phyloP scores from a whole-genome alignment of 2,113 vertebrate species.

The Struthidea cinerea region DNA sequence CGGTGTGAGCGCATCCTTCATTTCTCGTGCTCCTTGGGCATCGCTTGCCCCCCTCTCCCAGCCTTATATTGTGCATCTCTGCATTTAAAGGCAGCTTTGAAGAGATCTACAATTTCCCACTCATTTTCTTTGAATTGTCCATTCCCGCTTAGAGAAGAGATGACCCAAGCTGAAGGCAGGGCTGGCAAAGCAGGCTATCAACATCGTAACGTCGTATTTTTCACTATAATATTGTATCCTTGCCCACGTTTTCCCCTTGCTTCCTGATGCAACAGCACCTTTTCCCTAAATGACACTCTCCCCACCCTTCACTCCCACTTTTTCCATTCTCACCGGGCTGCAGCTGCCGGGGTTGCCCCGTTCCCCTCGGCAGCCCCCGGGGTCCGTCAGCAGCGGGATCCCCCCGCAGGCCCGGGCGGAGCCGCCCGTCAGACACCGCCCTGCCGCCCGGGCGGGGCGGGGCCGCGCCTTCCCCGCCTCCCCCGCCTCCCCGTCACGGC shows the following conservation, averaged over 20 bases:
- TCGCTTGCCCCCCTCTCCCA: too few relatives aligned
- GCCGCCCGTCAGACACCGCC: fast-evolving
- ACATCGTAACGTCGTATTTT: fast-evolving
- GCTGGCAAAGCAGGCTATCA: not conserved
- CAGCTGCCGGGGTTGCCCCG: too few relatives aligned
- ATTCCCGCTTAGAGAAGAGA: not conserved
- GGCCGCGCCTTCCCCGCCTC: not conserved
- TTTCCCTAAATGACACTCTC: not conserved
- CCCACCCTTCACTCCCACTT: fast-evolving
- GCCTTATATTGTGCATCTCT: not conserved
- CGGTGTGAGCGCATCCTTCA: fast-evolving
- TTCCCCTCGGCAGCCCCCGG: fast-evolving
- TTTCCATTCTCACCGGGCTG: too few relatives aligned
- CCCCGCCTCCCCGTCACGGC: not conserved
- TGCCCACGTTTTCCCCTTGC: not conserved
- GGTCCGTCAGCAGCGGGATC: fast-evolving
- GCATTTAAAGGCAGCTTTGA: not conserved
- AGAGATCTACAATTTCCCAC: not conserved
- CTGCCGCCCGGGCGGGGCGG: not conserved
- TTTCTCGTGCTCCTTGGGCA: fast-evolving
- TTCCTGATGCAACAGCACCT: too few relatives aligned
- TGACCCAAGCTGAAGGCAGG: too few relatives aligned
- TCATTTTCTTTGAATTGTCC: not conserved
- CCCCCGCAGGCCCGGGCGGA: fast-evolving
- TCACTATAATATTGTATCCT: not conserved